Evolutionary conservation across 2,797 vertebrate species (phyloP).

Genomic region (Cottoperca gobio): DNA sequence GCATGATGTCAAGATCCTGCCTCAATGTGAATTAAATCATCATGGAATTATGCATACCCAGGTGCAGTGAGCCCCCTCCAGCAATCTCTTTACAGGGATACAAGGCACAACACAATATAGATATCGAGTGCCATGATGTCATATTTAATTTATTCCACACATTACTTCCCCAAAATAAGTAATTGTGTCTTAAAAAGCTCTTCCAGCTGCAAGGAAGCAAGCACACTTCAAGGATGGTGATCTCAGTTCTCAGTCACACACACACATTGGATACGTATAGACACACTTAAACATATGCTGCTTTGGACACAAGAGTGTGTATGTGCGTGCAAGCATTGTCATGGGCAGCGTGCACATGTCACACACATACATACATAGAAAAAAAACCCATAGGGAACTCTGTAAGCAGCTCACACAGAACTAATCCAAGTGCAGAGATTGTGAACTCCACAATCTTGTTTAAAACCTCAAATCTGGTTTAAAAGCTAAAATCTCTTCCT

Average conservation of each 20-base stretch:
- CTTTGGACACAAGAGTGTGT: not conserved
- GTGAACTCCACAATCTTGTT: constrained; percentile 50
- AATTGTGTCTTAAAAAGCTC: constrained; percentile 16
- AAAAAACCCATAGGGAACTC: constrained; percentile 30
- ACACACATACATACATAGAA: not conserved
- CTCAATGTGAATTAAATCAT: not conserved
- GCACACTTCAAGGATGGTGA: constrained; percentile 34
- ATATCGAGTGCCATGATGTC: not conserved
- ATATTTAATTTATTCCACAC: not conserved
- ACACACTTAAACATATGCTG: constrained; percentile 1
- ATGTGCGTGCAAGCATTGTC: not conserved
- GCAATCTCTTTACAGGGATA: too few species aligned
- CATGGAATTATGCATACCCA: not conserved
- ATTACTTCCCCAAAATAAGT: constrained; percentile 15
- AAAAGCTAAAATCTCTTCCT: constrained; percentile 52
- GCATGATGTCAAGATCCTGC: not conserved
- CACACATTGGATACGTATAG: constrained; percentile 3
- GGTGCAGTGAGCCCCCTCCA: not conserved
- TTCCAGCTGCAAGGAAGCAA: constrained; percentile 29
- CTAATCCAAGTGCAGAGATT: constrained; percentile 65
- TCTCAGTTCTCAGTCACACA: constrained; percentile 19
- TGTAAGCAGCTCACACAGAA: constrained; percentile 66
- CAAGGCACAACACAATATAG: not conserved
- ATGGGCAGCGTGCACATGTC: not conserved
- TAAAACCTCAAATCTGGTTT: constrained; percentile 50